phyloP scores from a whole-genome alignment of 2,888 invertebrate species.

The Smittia sp. region DNA sequence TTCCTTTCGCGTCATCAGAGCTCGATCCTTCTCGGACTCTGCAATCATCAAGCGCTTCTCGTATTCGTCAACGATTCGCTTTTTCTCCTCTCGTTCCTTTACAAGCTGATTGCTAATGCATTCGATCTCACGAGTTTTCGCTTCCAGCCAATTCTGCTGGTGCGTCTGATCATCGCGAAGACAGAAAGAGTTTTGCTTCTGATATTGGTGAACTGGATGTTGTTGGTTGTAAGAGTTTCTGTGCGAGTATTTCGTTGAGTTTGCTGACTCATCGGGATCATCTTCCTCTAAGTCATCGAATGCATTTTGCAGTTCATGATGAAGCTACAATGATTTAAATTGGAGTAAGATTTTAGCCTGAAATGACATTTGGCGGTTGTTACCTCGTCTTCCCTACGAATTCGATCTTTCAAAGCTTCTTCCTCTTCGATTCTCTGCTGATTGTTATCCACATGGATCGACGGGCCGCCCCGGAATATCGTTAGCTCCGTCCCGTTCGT shows the following conservation, averaged over 20 bases:
- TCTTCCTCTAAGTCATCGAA: conserved; percentile 70
- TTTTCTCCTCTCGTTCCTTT: conserved; percentile 46
- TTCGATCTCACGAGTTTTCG: conserved; percentile 48
- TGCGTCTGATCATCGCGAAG: conserved; percentile 17
- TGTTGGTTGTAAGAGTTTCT: background rate
- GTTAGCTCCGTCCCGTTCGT: conserved; percentile 65
- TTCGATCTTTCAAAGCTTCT: conserved; percentile 67
- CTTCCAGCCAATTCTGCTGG: conserved; percentile 31
- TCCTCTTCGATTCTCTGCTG: conserved; percentile 64
- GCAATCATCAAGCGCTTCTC: conserved; percentile 59
- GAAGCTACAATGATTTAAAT: conserved; percentile 56
- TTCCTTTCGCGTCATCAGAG: conserved; percentile 59
- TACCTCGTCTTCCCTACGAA: conserved; percentile 66
- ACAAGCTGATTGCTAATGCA: conserved; percentile 51
- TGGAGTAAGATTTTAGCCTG: background rate
- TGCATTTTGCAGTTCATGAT: conserved; percentile 63
- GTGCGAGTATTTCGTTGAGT: conserved; percentile 51
- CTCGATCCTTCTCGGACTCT: conserved; percentile 61
- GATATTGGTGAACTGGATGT: background rate
- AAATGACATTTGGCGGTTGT: background rate
- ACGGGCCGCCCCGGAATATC: conserved; percentile 66
- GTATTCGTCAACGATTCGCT: conserved; percentile 54
- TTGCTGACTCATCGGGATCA: conserved; percentile 62
- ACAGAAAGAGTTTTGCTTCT: background rate
- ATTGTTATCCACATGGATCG: conserved; percentile 61